Conservation (phyloP, 1,140 invertebrate species). For the Halotydeus destructor region DNA sequence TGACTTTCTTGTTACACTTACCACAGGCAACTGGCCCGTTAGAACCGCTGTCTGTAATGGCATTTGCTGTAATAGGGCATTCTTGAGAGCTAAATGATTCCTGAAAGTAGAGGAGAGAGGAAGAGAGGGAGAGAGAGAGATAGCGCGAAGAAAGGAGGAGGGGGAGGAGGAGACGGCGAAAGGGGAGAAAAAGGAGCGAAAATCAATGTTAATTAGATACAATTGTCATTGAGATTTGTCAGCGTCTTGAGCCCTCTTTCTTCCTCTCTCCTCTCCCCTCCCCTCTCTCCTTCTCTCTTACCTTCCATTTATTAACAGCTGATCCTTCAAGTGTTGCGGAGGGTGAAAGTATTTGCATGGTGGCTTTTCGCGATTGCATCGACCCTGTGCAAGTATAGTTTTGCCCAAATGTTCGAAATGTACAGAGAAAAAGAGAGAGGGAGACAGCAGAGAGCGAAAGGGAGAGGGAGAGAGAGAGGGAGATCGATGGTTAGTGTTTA, state of each 20-base stretch:
- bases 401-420: constrained; percentile 15
- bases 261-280: too few relatives aligned
- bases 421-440: constrained; percentile 2
- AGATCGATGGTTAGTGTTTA: constrained; percentile 15
- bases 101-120: too few relatives aligned
- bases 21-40: constrained; percentile 64
- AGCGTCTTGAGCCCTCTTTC: too few relatives aligned
- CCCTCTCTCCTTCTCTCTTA: too few relatives aligned
- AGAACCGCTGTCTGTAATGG: constrained; percentile 56
- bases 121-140: too few relatives aligned
- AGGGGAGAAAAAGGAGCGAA: too few relatives aligned
- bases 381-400: constrained; percentile 50
- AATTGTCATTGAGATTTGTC: too few relatives aligned
- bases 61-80: constrained; percentile 88
- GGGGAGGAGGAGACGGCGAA: too few relatives aligned
- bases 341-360: constrained; percentile 99
- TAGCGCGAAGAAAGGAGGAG: too few relatives aligned
- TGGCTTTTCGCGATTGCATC: constrained; percentile 97
- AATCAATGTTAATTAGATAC: too few relatives aligned
- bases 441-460: constrained; percentile 9
- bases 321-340: constrained; percentile 97
- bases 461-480: neutral
- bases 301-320: constrained; percentile 91
- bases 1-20: constrained; percentile 43
- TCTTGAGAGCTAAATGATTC: constrained; percentile 94